Percentiles rank a stretch among this genome's conserved stretches.
phyloP scores from a whole-genome alignment of 2,113 vertebrate genomes.

The Pseudorasbora parva region DNA sequence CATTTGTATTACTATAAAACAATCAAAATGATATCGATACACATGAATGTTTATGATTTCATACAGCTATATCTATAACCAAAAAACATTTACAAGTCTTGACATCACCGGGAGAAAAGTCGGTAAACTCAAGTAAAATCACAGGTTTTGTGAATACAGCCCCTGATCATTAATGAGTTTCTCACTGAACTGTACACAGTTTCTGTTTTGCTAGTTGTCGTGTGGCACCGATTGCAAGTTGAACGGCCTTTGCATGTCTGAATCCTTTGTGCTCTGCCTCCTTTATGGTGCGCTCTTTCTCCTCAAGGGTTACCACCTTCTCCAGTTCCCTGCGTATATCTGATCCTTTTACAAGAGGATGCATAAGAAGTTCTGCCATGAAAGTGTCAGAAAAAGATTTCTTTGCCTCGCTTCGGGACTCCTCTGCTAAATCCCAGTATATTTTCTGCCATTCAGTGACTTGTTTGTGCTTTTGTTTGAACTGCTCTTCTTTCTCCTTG shows the following conservation, averaged over 20 bases:
- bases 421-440: not conserved
- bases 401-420: not conserved
- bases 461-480: not conserved
- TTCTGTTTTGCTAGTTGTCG: not conserved
- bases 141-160: too few relatives aligned
- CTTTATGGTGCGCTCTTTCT: slow-evolving; percentile 19
- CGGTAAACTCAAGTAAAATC: too few relatives aligned
- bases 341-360: not conserved
- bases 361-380: not conserved
- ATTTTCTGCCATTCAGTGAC: not conserved
- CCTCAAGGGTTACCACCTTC: not conserved
- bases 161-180: not conserved
- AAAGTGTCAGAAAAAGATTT: not conserved
- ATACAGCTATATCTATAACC: too few relatives aligned
- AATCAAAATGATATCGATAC: too few relatives aligned
- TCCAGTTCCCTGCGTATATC: too few relatives aligned
- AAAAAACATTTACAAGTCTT: too few relatives aligned
- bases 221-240: not conserved
- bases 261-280: not conserved
- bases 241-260: not conserved
- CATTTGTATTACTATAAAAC: too few relatives aligned
- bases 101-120: too few relatives aligned
- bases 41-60: too few relatives aligned
- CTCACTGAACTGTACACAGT: not conserved
- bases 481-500: not conserved